phyloP scores from a whole-genome alignment of 1,140 invertebrate species.

The Sycophila sp. region DNA sequence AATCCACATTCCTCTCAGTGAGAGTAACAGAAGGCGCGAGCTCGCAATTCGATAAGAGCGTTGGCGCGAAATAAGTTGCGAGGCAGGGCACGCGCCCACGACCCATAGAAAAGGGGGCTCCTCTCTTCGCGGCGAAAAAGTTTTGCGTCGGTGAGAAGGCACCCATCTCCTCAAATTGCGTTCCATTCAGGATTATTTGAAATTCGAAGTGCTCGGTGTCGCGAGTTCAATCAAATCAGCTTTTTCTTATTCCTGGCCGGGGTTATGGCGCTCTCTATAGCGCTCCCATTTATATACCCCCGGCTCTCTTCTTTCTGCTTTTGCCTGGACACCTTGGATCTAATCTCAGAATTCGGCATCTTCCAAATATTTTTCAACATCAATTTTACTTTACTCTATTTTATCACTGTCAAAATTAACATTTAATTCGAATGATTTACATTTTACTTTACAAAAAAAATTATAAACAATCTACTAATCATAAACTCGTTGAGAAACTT shows the following conservation, averaged over 20 bases:
- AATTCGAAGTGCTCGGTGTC: slow-evolving; percentile 54
- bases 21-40: background rate
- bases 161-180: slow-evolving; percentile 58
- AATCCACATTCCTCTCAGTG: background rate
- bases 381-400: background rate
- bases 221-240: slow-evolving; percentile 61
- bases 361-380: slow-evolving; percentile 12
- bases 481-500: too few species aligned
- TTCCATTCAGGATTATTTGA: slow-evolving; percentile 62
- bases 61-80: slow-evolving; percentile 43
- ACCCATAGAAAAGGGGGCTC: background rate
- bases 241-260: slow-evolving; percentile 48
- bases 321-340: too few species aligned
- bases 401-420: background rate
- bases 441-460: too few species aligned
- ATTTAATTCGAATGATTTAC: too few species aligned
- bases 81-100: slow-evolving; percentile 5
- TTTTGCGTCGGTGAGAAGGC: slow-evolving; percentile 46
- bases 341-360: background rate
- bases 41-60: slow-evolving; percentile 33
- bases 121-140: slow-evolving; percentile 38
- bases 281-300: too few species aligned
- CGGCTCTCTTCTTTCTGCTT: too few species aligned
- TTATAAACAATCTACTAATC: too few species aligned
- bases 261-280: background rate